Evolutionary conservation across 2,888 invertebrate genomes (phyloP).

Genomic region (Pandemis heparana): DNA sequence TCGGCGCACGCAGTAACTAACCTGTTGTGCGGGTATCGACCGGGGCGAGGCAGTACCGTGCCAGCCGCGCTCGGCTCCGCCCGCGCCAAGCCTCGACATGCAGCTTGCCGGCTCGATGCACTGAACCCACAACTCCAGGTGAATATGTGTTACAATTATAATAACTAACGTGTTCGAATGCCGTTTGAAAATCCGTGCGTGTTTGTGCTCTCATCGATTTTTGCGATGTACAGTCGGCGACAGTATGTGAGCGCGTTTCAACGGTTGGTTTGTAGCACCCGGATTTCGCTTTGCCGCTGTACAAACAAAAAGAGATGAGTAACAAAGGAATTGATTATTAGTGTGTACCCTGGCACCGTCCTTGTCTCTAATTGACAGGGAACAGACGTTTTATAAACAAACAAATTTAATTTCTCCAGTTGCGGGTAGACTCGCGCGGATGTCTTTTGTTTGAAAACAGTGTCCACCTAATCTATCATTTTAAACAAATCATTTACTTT

Average conservation of each 20-base stretch:
- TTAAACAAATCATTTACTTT: neutral
- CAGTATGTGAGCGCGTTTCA: neutral
- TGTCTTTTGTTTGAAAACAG: neutral
- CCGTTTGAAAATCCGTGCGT: neutral
- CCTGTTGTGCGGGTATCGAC: conserved; percentile 79
- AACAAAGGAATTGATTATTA: neutral
- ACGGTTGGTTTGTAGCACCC: neutral
- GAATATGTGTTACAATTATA: conserved; percentile 22
- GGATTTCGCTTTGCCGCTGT: neutral
- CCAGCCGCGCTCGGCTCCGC: conserved; percentile 46
- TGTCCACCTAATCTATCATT: neutral
- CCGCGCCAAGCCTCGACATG: conserved; percentile 61
- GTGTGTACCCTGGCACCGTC: neutral
- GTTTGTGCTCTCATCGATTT: neutral
- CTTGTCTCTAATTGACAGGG: conserved; percentile 1
- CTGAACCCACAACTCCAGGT: conserved; percentile 55
- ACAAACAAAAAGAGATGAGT: neutral
- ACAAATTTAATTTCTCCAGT: neutral
- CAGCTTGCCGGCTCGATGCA: conserved; percentile 70
- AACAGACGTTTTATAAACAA: conserved; percentile 3
- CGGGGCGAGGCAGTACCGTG: conserved; percentile 69
- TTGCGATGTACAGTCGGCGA: neutral
- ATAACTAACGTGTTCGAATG: neutral
- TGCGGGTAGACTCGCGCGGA: neutral
- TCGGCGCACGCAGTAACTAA: conserved; percentile 76